phyloP scores from a whole-genome alignment of 2,888 invertebrate species.

The Hyppa rectilinea region DNA sequence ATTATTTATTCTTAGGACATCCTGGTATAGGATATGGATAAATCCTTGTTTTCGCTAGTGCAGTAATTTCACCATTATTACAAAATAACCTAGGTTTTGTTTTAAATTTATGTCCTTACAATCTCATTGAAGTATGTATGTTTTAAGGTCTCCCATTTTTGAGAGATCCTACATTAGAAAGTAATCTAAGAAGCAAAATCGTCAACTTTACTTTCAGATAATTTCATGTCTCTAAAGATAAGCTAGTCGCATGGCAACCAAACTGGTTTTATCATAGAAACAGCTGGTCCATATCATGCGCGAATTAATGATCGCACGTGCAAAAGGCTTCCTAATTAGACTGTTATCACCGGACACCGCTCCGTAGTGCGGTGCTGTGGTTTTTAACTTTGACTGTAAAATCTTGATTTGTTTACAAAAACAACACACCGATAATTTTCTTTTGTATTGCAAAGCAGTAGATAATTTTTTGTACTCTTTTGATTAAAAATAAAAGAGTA shows the following conservation, averaged over 20 bases:
- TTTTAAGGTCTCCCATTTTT: background rate
- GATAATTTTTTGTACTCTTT: no score
- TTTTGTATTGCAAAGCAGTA: no score
- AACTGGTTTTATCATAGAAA: background rate
- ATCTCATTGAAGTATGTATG: background rate
- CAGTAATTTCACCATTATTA: no score
- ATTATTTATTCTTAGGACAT: background rate
- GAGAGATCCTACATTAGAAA: background rate
- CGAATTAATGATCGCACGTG: constrained; percentile 20
- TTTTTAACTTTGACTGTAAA: background rate
- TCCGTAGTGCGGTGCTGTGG: background rate
- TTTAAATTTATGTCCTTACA: no score
- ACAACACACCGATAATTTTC: no score
- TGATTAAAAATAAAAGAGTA: no score
- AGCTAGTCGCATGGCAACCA: background rate
- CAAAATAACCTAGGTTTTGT: background rate
- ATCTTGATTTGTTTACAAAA: background rate
- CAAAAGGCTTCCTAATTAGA: background rate
- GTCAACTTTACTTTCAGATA: background rate
- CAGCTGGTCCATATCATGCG: background rate
- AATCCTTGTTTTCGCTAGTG: no score
- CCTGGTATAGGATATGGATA: no score
- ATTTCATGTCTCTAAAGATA: background rate
- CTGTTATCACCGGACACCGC: background rate
- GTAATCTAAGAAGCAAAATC: background rate